These are phyloP conservation scores for Eunapius fragilis DNA, from an alignment of 37 sponge, comb jelly and placozoan genomes.

Conservation along the genomic window DNA sequence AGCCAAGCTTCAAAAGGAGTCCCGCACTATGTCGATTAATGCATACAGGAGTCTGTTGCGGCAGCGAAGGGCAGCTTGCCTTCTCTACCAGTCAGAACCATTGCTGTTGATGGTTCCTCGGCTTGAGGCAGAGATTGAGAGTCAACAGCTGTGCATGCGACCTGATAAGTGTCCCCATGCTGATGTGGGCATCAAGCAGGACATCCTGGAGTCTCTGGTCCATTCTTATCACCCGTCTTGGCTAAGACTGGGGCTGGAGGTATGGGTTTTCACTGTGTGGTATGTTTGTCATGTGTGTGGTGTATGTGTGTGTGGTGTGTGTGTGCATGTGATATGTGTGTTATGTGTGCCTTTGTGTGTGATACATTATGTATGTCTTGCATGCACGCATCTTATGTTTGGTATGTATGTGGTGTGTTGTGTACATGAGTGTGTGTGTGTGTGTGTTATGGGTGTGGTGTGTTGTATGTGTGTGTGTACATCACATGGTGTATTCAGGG, in stretches of 20 bases:
- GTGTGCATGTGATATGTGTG: too few relatives aligned
- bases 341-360: not conserved
- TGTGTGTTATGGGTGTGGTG: not conserved
- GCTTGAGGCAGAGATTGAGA: constrained; percentile 81
- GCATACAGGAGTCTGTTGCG: constrained; percentile 10
- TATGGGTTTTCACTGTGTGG: not conserved
- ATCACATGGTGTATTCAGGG: too few relatives aligned
- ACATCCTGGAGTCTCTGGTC: constrained; percentile 75
- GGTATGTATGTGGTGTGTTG: too few relatives aligned
- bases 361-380: too few relatives aligned
- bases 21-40: not conserved
- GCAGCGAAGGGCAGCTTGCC: constrained; percentile 39
- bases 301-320: not conserved
- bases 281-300: not conserved
- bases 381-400: too few relatives aligned
- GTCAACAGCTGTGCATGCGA: constrained; percentile 49
- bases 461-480: too few relatives aligned
- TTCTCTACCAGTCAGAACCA: constrained; percentile 73
- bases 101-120: constrained; percentile 27
- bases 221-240: constrained; percentile 85
- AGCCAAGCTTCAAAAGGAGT: not conserved
- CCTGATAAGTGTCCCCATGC: constrained; percentile 59
- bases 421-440: not conserved
- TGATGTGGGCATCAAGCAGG: constrained; percentile 84
- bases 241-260: constrained; percentile 92